These are phyloP conservation scores for Camponotus vicinus DNA, from an alignment of 1,140 invertebrate species.

Conservation along the genomic window DNA sequence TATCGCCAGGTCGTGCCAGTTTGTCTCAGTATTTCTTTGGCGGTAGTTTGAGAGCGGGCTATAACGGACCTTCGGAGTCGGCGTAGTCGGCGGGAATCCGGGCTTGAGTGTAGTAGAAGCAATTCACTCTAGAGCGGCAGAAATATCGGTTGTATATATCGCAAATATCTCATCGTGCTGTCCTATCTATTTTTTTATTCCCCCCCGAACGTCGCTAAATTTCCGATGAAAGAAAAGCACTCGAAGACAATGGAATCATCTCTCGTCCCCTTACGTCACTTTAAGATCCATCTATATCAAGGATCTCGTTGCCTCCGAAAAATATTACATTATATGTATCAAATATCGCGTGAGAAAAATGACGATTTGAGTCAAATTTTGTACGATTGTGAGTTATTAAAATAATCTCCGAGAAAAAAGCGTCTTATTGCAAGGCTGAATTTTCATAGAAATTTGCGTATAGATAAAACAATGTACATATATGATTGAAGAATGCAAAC, in stretches of 20 bases:
- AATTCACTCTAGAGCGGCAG: slow-evolving; percentile 47
- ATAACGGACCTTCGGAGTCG: slow-evolving; percentile 40
- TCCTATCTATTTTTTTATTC: slow-evolving; percentile 35
- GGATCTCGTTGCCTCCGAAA: not conserved
- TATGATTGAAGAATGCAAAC: slow-evolving; percentile 46
- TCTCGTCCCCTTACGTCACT: not conserved
- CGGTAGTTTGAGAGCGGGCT: slow-evolving; percentile 33
- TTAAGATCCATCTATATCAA: slow-evolving; percentile 11
- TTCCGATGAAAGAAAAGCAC: slow-evolving; percentile 32
- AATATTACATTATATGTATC: not conserved
- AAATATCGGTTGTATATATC: slow-evolving; percentile 55
- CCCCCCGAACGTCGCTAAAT: slow-evolving; percentile 26
- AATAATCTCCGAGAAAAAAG: not conserved
- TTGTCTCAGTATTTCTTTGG: slow-evolving; percentile 63
- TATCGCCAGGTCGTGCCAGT: slow-evolving; percentile 59
- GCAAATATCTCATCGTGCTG: slow-evolving; percentile 51
- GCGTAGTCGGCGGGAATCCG: slow-evolving; percentile 20
- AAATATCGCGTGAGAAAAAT: slow-evolving; percentile 3
- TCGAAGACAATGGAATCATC: slow-evolving; percentile 15
- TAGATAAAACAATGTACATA: slow-evolving; percentile 33
- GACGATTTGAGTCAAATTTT: not conserved
- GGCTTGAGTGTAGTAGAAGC: slow-evolving; percentile 33
- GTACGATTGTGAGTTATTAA: slow-evolving; percentile 6
- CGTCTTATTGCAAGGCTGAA: not conserved
- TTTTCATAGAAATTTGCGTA: slow-evolving; percentile 39